Evolutionary conservation across 1,140 invertebrate genomes (phyloP).

Genomic region (Batillaria attramentaria): DNA sequence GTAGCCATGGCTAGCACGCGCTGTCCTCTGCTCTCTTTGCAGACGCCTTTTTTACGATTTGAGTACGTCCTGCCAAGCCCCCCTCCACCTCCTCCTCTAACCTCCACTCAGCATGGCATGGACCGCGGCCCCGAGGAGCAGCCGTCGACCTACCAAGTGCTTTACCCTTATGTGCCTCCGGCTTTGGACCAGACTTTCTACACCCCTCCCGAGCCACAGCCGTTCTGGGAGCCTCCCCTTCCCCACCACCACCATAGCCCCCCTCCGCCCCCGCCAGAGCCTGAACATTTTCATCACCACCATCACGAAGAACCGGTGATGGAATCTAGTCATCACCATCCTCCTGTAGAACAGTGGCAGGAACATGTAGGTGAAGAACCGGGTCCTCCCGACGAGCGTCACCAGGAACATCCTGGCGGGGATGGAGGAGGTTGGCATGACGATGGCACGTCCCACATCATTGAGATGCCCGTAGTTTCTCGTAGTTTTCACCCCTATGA

Average conservation of each 20-base stretch:
- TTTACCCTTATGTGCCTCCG: conserved; percentile 41
- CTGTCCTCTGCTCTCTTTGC: conserved; percentile 32
- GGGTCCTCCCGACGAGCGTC: too few species aligned
- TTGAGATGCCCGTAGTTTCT: conserved; percentile 25
- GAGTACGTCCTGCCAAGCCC: conserved; percentile 14
- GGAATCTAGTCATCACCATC: background rate
- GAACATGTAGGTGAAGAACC: background rate
- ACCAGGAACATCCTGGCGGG: background rate
- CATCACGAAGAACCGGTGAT: background rate
- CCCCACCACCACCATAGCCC: background rate
- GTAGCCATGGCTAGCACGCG: conserved; percentile 25
- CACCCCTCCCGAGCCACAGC: conserved; percentile 4
- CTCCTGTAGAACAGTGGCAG: background rate
- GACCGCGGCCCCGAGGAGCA: background rate
- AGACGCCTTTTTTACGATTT: conserved; percentile 33
- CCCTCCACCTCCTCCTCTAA: conserved; percentile 12
- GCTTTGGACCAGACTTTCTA: conserved; percentile 34
- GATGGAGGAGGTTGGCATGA: background rate
- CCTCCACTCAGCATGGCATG: conserved; percentile 23
- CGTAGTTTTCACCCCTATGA: conserved; percentile 39
- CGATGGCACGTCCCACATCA: background rate
- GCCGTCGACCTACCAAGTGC: conserved; percentile 34
- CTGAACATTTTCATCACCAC: too few species aligned
- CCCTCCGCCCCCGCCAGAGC: background rate
- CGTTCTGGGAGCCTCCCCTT: background rate